Base-by-base conservation (phyloP, 1,140 invertebrate genomes). In the Euura saliciscinereae region DNA sequence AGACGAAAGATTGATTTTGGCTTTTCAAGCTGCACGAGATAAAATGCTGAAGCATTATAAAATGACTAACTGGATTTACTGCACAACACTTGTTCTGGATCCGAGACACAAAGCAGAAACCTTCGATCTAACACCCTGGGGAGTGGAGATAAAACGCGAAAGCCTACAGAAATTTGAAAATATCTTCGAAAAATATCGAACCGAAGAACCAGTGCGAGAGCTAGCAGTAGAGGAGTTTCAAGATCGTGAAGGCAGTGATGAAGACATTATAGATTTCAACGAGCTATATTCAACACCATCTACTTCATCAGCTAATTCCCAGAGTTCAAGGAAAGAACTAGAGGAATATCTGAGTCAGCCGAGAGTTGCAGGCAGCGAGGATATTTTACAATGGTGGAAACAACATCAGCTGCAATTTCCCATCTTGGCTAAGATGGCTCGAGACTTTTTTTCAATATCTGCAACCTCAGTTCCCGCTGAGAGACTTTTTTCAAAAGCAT, bases 41-140 rank as follows among this genome's bases (percentile, higher is more conserved):
- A 85, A 85, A 81, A 82, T 83, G 71, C 64, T 81, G n/a, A 78
- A 80, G 73, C 78, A 83, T 79, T 84, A 83, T 69, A 76, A 78
- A 67, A 83, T 82, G 73, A 82, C 74, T 64, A 84, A 84, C 76
- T 84, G 79, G 79, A 81, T 83, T 73, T 85, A 82, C 75, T 84
- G 80, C 76, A 78, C 76, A 71, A 75, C 78, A 74, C 76, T 84
- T 70, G 82, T 84, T 80, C 77, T 83, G 76, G 80, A 84, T 78
- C 83, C 79, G 75, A 81, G 78, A 71, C 83, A 83, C 76, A 83
- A 82, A 77, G 74, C 73, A 73, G 76, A 84, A 73, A 83, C 81
- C 76, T 85, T 83, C 79, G 77, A 84, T 73, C 67, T 80, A 73
- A 83, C 81, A 72, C 66, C 73, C 6, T 82, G 82, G 82, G 82